phyloP scores from a whole-genome alignment of 1,140 invertebrate species.

The Sweltsa coloradensis region DNA sequence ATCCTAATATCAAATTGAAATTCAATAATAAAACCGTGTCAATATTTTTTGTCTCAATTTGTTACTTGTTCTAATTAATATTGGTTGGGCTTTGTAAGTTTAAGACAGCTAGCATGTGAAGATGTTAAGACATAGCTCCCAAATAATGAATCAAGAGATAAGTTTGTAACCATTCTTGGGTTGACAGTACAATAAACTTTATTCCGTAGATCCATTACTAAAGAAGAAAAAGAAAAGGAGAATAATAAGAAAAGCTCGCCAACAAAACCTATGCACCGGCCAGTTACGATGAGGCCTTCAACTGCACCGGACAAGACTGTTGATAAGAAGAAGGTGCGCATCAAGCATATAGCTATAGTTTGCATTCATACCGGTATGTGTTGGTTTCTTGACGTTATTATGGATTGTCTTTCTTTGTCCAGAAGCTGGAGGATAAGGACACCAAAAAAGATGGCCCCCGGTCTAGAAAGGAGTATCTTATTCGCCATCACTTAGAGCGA shows the following conservation, averaged over 20 bases:
- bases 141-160: too few relatives aligned
- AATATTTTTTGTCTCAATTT: too few relatives aligned
- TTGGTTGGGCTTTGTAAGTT: too few relatives aligned
- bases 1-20: too few relatives aligned
- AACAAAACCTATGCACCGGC: constrained; percentile 37
- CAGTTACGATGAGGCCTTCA: background rate
- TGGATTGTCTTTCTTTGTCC: constrained; percentile 10
- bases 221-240: constrained; percentile 78
- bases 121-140: too few relatives aligned
- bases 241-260: constrained; percentile 64
- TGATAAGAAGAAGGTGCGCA: constrained; percentile 7
- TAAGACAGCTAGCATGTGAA: too few relatives aligned
- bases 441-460: constrained; percentile 35
- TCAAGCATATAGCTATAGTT: too few relatives aligned
- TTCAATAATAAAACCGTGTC: too few relatives aligned
- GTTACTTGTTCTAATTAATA: too few relatives aligned
- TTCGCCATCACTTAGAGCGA: constrained; percentile 56
- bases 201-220: constrained; percentile 54
- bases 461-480: constrained; percentile 40
- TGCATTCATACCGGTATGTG: too few relatives aligned
- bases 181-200: background rate
- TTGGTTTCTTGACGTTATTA: too few relatives aligned
- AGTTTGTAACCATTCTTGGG: too few relatives aligned
- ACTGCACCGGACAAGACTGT: constrained; percentile 1
- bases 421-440: constrained; percentile 26